phyloP scores from a whole-genome alignment of 1,140 invertebrate genomes.

The Macrotrachela quadricornifera region DNA sequence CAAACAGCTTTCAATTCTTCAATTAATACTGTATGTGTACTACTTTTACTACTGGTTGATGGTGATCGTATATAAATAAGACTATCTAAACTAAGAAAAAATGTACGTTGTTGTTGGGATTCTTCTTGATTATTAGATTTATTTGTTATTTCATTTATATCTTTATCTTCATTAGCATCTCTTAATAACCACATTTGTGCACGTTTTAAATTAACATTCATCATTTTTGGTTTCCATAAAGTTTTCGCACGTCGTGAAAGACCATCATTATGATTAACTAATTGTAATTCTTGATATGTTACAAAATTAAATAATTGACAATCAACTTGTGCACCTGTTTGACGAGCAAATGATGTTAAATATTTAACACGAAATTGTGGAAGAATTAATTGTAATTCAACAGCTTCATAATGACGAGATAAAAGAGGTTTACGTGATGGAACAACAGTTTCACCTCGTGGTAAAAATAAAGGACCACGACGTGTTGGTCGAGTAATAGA shows the following conservation, averaged over 20 bases:
- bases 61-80: too few species aligned
- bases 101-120: too few species aligned
- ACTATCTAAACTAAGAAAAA: too few species aligned
- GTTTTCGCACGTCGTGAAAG: constrained; percentile 61
- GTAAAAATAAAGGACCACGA: constrained; percentile 49
- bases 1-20: constrained; percentile 62
- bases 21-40: constrained; percentile 22
- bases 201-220: constrained; percentile 52
- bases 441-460: constrained; percentile 45
- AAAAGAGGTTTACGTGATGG: constrained; percentile 60
- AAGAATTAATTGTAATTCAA: constrained; percentile 26
- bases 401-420: constrained; percentile 57
- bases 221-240: constrained; percentile 70
- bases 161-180: too few species aligned
- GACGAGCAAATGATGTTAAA: constrained; percentile 92
- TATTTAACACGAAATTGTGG: constrained; percentile 76
- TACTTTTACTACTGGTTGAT: background rate
- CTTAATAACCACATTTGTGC: constrained; percentile 11
- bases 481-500: constrained; percentile 77
- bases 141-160: too few species aligned
- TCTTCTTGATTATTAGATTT: too few species aligned
- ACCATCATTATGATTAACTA: constrained; percentile 56
- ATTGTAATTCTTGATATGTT: constrained; percentile 36
- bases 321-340: constrained; percentile 72
- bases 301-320: constrained; percentile 47